Evolutionary conservation across 2,113 vertebrate genomes (phyloP), one percentile per base, ranked within the genome.

Genomic region (Lota lota): DNA sequence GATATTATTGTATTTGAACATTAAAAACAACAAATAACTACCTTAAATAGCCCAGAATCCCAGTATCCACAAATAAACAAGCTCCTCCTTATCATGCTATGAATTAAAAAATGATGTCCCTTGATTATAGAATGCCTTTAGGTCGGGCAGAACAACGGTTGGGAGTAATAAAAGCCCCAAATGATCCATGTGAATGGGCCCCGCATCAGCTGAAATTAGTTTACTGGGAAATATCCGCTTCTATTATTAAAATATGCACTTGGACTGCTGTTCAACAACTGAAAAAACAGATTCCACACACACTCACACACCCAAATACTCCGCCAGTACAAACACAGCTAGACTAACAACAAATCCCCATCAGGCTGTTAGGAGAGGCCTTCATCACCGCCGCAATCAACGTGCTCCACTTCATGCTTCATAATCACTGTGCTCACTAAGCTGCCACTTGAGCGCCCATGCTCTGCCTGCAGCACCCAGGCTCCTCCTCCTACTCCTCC

Each of bases 321-420:
- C 20, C 36, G 54, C 73, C 69, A 79, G 71, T 22, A 72, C 74
- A 64, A 72, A 76, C 75, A 74, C 74, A 75, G 78, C 69, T 81
- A 72, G 74, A 73, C 66, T 8, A 79, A 77, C 71, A 77, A n/a
- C 40, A 60, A 59, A 64, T 22, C 4, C 61, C 19, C 22, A 19
- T 51, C 63, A 28, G 64, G 59, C 68, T 36, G 60, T 72, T 61
- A 68, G 74, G 70, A 73, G 68, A 1, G 59, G 58, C 62, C 62
- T 65, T 24, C 63, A 21, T 60, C 71, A 61, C 22, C 5, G 2
- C 21, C 72, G 36, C 8, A 12, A 72, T 74, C 74, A 72, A 22
- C 40, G 36, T 17, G 24, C 24, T 10, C 18, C n/a, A 40, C 28
- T 36, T 22, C 22, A n/a, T 7, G 61, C 22, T 58, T 33, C 10